Base-by-base conservation (phyloP, 2,888 invertebrate species). In the Smittia sp. region DNA sequence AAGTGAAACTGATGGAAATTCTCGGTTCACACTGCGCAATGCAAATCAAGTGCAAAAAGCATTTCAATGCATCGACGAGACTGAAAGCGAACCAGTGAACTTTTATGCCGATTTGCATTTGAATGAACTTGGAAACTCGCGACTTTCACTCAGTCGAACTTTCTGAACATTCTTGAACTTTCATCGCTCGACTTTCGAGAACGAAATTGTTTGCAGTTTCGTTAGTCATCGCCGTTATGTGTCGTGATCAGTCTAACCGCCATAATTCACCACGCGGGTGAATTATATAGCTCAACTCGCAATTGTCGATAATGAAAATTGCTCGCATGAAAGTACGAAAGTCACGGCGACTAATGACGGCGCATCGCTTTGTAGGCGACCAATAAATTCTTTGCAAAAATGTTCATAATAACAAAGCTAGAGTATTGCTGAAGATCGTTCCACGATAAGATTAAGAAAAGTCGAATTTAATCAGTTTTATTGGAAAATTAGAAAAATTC, bases 241-340 rank as follows among this genome's bases (percentile, higher is more conserved):
- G 46, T 46, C 46, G 11, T 46, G 46, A 46, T 46, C 46, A 46
- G 32, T 32, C 32, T 32, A n/a, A 46, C 3, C 11, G 15, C 46
- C 46, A 46, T 46, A 46, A 46, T 46, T 46, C 46, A 46, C 13
- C 6, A 46, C 15, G 46, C 46, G 13, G 46, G 46, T 11, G n/a
- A n/a, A n/a, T n/a, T n/a, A n/a, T n/a, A n/a, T n/a, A n/a, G n/a
- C 15, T 15, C 46, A 46, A 15, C 58, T 58, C 15, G 24, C 22
- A 58, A 58, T 58, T 22, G 58, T 58, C 22, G 58, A 58, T 58
- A 58, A 24, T 58, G 58, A 58, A 58, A 58, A 58, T 13, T n/a
- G 58, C 24, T 58, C 58, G 58, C 18, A 9, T 58, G 58, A 6
- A 39, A 39, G n/a, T 32, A 46, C n/a, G n/a, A 15, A 46, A 46